Evolutionary conservation across 2,797 vertebrate species (phyloP), one percentile per base, ranked within the genome.

Genomic region (Babyrousa celebensis): DNA sequence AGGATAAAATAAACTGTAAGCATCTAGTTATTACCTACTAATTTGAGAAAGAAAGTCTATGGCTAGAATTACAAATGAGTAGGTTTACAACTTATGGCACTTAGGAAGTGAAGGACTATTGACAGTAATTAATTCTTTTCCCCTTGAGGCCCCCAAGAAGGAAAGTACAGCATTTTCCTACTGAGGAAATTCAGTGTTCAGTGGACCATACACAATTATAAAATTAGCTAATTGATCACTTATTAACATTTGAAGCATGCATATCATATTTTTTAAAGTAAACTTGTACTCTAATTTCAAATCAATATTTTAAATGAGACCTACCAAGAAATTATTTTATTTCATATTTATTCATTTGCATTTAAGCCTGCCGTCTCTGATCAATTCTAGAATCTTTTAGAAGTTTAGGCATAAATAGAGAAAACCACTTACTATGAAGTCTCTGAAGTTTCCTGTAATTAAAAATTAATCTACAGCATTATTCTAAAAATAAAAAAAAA

Each of bases 61-160:
- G 58, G 17, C 96, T 97, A 96, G 98, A 98, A 98, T 91, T 97
- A 92, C 78, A 98, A 98, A 97, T 97, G 54, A 98, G 83, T 65
- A 5, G 52, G 58, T 96, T 91, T 97, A 80, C 23, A 95, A 91
- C 72, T 84, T 91, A 79, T 17, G 91, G 48, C 84, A 96, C 71
- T 97, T 98, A 89, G 80, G 68, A 94, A 84, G 54, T 79, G 93
- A 98, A 98, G 25, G 89, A 82, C 94, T 96, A 98, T 97, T 54
- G 94, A 96, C 52, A 94, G 74, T 98, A 98, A 98, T 98, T 98
- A 98, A 40, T 96, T 98, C 92, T 95, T 98, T 98, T 84, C 92
- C 89, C 78, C 93, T 29, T 17, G 91, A 97, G 91, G 93, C 56
- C 78, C 78, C 72, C 20, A 86, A 96, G 92, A 96, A 93, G 14